Percentiles rank a stretch among this genome's conserved stretches.
Evolutionary conservation across 2,888 invertebrate species (phyloP).

Genomic region (Drosophila koepferae): DNA sequence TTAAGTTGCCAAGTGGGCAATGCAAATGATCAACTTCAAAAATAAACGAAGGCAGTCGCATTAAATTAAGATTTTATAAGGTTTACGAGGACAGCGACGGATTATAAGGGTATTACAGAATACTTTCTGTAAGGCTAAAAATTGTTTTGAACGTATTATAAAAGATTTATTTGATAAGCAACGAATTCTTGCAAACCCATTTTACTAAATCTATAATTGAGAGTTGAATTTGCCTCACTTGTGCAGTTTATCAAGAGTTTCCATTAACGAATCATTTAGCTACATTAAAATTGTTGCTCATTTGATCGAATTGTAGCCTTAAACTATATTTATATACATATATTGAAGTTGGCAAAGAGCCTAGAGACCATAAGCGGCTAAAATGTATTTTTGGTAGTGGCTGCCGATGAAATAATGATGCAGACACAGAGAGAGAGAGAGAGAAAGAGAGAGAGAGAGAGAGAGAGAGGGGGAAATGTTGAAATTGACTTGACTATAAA

Average conservation of each 20-base stretch:
- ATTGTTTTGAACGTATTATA: conserved; percentile 8
- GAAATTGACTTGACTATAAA: conserved; percentile 16
- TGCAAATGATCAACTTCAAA: conserved; percentile 41
- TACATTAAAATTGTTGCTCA: conserved; percentile 28
- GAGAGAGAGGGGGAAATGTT: background rate
- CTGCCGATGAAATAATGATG: conserved; percentile 18
- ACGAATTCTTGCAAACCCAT: no score
- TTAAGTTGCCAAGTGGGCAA: conserved; percentile 54
- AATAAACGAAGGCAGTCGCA: conserved; percentile 47
- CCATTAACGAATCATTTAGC: conserved; percentile 64
- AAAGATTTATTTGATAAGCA: background rate
- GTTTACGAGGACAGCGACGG: conserved; percentile 46
- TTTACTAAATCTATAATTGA: conserved; percentile 6
- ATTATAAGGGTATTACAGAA: conserved; percentile 26
- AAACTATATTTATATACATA: conserved; percentile 5
- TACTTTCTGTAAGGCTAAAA: background rate
- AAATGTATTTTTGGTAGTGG: conserved; percentile 20
- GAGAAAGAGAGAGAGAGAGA: no score
- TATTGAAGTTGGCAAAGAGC: conserved; percentile 45
- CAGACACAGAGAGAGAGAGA: no score
- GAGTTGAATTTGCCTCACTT: background rate
- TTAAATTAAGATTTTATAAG: conserved; percentile 47
- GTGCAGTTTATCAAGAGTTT: background rate
- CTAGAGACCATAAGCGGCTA: conserved; percentile 44
- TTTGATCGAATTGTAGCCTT: conserved; percentile 33